Evolutionary conservation across 2,888 invertebrate species (phyloP), one percentile per base, ranked within the genome.

Genomic region (Drosophila quinaria): DNA sequence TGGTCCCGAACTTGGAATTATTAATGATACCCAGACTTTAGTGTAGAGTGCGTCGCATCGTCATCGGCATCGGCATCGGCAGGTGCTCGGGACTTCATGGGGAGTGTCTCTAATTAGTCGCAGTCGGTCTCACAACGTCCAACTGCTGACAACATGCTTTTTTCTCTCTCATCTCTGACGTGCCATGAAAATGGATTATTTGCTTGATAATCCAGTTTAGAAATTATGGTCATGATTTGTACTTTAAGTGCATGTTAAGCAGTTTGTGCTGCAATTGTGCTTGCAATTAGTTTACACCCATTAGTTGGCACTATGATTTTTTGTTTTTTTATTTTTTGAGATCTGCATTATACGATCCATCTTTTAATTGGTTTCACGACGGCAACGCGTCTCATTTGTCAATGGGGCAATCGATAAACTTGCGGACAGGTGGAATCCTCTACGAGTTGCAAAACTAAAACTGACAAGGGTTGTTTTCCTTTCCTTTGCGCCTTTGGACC

Each of bases 311-410:
- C 42, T 31, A 55, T 42, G 41, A 56, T 49, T 47, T n/a, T n/a
- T n/a, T n/a, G n/a, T n/a, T n/a, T n/a, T n/a, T n/a, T n/a, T n/a
- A n/a, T n/a, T n/a, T n/a, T n/a, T n/a, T n/a, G n/a, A n/a, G n/a
- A n/a, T n/a, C n/a, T n/a, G n/a, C 39, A 41, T 62, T 80, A 80
- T 80, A 63, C 75, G 80, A 88, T 81, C 89, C 81, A 74, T 74
- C 56, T 79, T 79, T 90, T 91, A 91, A 91, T 91, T 91, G 91
- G 85, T 82, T 89, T 90, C 81, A 80, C 87, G 84, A 86, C 80
- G 64, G 42, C 66, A 79, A 76, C 70, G 66, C 62, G 83, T 76
- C 87, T 89, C 88, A 91, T 91, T 91, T 91, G 90, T 91, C 91
- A 90, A 85, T 80, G 76, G 68, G 71, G 76, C 88, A 81, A 87